phyloP scores from a whole-genome alignment of 2,888 invertebrate species.

The Scaptomyza reducta region DNA sequence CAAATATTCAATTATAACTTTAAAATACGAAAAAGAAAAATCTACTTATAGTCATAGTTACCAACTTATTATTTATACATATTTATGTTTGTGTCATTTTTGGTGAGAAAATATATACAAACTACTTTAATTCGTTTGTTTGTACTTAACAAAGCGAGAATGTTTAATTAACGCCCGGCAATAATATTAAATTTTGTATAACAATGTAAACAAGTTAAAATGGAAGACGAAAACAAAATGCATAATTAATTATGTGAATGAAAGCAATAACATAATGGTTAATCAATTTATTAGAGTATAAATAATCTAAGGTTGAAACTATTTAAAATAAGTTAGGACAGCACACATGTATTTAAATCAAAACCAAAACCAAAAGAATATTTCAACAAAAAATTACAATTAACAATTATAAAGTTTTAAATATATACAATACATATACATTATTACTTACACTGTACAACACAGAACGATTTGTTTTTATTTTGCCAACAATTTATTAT shows the following conservation, averaged over 20 bases:
- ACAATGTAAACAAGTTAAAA: conserved; percentile 62
- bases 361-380: conserved; percentile 25
- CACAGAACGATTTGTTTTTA: conserved; percentile 52
- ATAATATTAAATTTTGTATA: conserved; percentile 77
- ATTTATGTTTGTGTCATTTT: conserved; percentile 39
- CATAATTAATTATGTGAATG: conserved; percentile 67
- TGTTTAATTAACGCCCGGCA: conserved; percentile 72
- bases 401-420: conserved; percentile 71
- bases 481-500: conserved; percentile 32
- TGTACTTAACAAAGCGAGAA: conserved; percentile 32
- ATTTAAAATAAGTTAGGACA: conserved; percentile 71
- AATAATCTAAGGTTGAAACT: conserved; percentile 73
- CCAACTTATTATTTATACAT: conserved; percentile 55
- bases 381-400: conserved; percentile 27
- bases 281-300: conserved; percentile 73
- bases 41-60: conserved; percentile 62
- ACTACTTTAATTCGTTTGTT: conserved; percentile 36
- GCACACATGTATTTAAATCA: conserved; percentile 67
- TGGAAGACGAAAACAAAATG: conserved; percentile 32
- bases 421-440: conserved; percentile 56
- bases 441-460: conserved; percentile 69
- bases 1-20: conserved; percentile 58
- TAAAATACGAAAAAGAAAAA: conserved; percentile 29
- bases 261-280: conserved; percentile 74
- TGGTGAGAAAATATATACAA: conserved; percentile 15